These are phyloP conservation scores for Ochotona curzoniae DNA, from an alignment of 2,113 vertebrate species.

Conservation along the genomic window DNA sequence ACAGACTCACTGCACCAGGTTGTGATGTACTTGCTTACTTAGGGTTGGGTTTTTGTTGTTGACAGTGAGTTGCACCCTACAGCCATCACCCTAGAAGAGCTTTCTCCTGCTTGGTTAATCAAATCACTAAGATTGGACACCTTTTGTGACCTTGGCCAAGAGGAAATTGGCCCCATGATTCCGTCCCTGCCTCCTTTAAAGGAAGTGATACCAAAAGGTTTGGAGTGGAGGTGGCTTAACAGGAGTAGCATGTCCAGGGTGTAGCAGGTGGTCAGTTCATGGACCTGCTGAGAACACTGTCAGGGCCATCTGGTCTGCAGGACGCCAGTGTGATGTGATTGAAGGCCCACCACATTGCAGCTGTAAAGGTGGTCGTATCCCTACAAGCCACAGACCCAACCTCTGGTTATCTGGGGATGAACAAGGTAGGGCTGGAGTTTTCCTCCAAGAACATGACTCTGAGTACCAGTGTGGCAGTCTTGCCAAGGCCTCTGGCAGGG, in stretches of 20 bases:
- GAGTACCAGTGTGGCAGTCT: neutral
- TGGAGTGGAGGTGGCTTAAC: neutral
- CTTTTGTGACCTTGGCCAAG: neutral
- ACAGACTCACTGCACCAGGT: rapidly evolving
- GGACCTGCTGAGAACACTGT: neutral
- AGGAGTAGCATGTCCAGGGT: neutral
- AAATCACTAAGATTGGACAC: neutral
- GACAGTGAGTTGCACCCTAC: neutral
- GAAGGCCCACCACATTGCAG: neutral
- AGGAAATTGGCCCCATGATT: neutral
- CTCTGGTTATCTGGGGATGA: neutral
- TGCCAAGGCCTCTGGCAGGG: no score
- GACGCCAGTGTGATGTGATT: neutral
- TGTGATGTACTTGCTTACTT: neutral
- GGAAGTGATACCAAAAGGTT: neutral
- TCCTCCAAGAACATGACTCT: neutral
- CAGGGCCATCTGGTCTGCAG: neutral
- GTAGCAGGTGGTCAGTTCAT: rapidly evolving
- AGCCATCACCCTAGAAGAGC: no score
- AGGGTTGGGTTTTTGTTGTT: neutral
- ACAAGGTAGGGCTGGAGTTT: neutral
- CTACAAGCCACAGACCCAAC: neutral
- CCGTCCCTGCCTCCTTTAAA: neutral
- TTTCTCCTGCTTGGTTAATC: neutral
- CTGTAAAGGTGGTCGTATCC: rapidly evolving